Conservation (phyloP, 2,797 vertebrate species). For the Parotocinclus haroldoi region DNA sequence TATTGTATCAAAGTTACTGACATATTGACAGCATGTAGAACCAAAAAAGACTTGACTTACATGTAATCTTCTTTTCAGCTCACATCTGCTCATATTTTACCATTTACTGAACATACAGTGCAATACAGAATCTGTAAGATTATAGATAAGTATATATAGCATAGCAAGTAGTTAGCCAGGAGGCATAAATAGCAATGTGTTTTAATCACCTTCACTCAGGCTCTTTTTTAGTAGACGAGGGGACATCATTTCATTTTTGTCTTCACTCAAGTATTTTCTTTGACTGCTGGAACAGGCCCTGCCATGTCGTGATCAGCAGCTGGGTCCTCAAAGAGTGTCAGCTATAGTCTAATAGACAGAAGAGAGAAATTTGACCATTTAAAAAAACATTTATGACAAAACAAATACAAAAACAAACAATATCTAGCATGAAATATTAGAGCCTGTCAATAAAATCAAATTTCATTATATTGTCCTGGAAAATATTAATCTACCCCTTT, state of each 20-base stretch:
- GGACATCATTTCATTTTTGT: conserved; percentile 25
- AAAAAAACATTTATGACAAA: conserved; percentile 17
- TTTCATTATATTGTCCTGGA: conserved; percentile 9
- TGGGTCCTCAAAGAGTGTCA: conserved; percentile 17
- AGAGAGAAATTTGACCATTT: conserved; percentile 16
- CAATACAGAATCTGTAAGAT: too few relatives aligned
- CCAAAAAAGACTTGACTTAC: too few relatives aligned
- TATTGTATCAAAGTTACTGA: too few relatives aligned
- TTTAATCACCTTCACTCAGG: too few relatives aligned
- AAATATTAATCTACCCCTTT: not conserved
- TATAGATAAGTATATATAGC: too few relatives aligned
- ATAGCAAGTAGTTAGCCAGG: too few relatives aligned
- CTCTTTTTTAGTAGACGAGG: conserved; percentile 16
- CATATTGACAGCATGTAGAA: too few relatives aligned
- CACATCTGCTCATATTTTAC: too few relatives aligned
- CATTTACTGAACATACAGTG: too few relatives aligned
- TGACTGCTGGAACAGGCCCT: conserved; percentile 32
- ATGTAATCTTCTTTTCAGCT: too few relatives aligned
- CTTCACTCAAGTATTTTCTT: conserved; percentile 41
- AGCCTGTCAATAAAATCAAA: not conserved
- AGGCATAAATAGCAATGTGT: too few relatives aligned
- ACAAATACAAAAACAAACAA: not conserved
- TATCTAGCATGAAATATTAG: conserved; percentile 5
- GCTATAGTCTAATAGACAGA: conserved; percentile 16
- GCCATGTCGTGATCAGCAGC: conserved; percentile 15